A percentile compares a stretch with the other conserved stretches of the same genome.
Evolutionary conservation across 2,797 vertebrate species (phyloP).

Genomic region (Vespertilio murinus): DNA sequence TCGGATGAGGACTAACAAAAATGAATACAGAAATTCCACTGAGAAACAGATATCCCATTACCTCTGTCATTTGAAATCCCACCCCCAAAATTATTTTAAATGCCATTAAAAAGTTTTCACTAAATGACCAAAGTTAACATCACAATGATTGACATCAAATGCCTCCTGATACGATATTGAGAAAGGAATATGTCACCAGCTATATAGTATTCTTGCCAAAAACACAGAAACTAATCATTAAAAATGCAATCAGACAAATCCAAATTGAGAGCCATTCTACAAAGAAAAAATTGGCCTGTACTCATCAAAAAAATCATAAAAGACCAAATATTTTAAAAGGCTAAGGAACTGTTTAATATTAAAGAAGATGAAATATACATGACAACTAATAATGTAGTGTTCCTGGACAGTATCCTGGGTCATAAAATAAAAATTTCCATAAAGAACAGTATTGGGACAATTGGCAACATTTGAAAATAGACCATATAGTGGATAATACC

Average conservation of each 20-base stretch:
- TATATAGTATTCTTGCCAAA: neutral
- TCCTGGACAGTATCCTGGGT: neutral
- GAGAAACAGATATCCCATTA: neutral
- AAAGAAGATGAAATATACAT: neutral
- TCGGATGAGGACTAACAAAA: too few species aligned
- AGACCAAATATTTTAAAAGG: neutral
- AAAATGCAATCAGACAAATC: neutral
- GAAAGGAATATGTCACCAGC: neutral
- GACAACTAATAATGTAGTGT: neutral
- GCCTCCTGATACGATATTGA: neutral
- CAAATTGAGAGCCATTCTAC: neutral
- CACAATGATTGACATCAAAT: neutral
- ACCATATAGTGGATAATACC: neutral
- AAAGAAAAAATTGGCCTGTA: neutral
- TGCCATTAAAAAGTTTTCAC: neutral
- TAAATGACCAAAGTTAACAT: neutral
- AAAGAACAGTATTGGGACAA: neutral
- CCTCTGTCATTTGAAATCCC: neutral
- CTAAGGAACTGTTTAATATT: conserved; percentile 1
- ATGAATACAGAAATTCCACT: neutral
- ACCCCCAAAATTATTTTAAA: neutral
- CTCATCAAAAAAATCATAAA: conserved; percentile 3
- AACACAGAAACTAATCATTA: neutral
- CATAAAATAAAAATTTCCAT: neutral
- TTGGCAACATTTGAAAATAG: neutral